Percentiles rank a stretch among this genome's conserved stretches.
Conservation (phyloP, 2,113 vertebrate species). For the Chaetops frenatus region DNA sequence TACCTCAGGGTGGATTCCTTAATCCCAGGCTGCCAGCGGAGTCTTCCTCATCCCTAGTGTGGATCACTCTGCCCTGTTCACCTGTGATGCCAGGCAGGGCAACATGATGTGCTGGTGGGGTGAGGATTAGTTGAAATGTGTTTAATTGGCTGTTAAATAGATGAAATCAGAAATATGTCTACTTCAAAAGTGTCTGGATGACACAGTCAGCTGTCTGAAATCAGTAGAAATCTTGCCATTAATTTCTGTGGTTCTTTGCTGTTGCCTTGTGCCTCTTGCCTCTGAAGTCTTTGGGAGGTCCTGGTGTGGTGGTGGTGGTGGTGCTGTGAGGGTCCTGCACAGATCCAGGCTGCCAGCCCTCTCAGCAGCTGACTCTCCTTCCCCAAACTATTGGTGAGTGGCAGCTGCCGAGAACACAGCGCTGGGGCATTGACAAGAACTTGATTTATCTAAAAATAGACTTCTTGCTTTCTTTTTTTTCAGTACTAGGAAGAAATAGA, state of each 20-base stretch:
- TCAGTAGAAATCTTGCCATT: background rate
- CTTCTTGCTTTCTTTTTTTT: background rate
- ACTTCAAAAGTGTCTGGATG: background rate
- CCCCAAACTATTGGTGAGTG: background rate
- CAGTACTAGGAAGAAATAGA: background rate
- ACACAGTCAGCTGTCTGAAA: background rate
- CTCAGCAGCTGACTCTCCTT: background rate
- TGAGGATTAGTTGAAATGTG: background rate
- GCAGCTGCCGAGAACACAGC: accelerated
- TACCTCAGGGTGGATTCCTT: background rate
- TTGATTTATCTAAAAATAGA: background rate
- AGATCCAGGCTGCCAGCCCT: background rate
- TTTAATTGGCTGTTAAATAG: background rate
- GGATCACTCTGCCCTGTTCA: background rate
- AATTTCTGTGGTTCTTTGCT: background rate
- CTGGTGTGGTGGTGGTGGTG: accelerated
- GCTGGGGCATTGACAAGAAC: background rate
- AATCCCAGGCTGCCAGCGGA: background rate
- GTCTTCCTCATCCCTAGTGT: background rate
- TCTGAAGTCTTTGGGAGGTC: background rate
- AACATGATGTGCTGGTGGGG: background rate
- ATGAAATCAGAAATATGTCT: background rate
- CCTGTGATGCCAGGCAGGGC: background rate
- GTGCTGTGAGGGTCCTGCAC: background rate
- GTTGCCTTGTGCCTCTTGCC: background rate